These are phyloP conservation scores for Hyles lineata DNA, from an alignment of 2,888 invertebrate genomes.

Conservation along the genomic window DNA sequence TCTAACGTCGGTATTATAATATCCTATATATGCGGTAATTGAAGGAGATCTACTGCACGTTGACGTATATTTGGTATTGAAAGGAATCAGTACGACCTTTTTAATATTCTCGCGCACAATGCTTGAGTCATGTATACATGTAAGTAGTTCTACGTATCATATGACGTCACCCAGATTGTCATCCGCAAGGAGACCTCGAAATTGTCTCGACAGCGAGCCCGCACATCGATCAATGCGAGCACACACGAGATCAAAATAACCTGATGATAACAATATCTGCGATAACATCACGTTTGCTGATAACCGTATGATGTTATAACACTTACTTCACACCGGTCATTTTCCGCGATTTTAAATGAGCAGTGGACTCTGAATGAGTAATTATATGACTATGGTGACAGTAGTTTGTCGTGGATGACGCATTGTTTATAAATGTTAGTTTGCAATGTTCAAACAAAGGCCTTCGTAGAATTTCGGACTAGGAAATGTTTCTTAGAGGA, in stretches of 20 bases:
- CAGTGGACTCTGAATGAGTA: neutral
- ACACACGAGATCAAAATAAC: constrained; percentile 57
- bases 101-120: constrained; percentile 37
- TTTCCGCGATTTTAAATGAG: neutral
- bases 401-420: neutral
- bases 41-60: neutral
- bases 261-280: constrained; percentile 45
- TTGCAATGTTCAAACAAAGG: neutral
- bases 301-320: constrained; percentile 31
- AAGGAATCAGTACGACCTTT: constrained; percentile 19
- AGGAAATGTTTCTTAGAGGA: neutral
- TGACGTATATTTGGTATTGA: constrained; percentile 15
- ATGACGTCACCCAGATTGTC: constrained; percentile 51
- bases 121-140: constrained; percentile 44
- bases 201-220: constrained; percentile 44
- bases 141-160: constrained; percentile 41
- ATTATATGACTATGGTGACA: neutral
- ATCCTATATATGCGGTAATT: neutral
- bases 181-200: constrained; percentile 50
- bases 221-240: constrained; percentile 64
- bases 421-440: neutral
- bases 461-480: neutral
- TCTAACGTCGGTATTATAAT: neutral
- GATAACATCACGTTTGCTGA: constrained; percentile 31
- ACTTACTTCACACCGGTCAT: constrained; percentile 3